These are phyloP conservation scores for Tinamus guttatus DNA, from an alignment of 2,113 vertebrate genomes.

Conservation along the genomic window DNA sequence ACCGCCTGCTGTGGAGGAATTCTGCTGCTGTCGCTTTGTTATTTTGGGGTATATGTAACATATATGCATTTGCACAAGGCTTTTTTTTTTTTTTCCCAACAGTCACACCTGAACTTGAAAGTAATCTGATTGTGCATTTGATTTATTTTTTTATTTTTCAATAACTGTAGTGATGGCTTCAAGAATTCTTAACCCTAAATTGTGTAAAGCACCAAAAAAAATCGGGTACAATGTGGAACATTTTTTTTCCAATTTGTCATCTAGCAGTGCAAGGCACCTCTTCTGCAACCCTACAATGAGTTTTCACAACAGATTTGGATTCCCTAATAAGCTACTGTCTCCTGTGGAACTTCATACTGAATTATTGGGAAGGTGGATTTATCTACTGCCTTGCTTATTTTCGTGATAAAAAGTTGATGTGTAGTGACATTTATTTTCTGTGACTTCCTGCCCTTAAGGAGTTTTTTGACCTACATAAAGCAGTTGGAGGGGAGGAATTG, in stretches of 20 bases:
- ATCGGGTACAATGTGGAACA: rapidly evolving
- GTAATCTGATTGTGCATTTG: not conserved
- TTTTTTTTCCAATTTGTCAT: not conserved
- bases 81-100: not conserved
- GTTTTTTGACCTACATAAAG: slow-evolving; percentile 71
- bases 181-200: not conserved
- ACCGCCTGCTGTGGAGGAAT: not conserved
- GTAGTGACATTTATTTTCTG: slow-evolving; percentile 72
- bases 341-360: not conserved
- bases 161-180: not conserved
- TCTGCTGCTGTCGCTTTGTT: not conserved
- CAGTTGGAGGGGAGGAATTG: slow-evolving; percentile 31
- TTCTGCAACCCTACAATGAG: not conserved
- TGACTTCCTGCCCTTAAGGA: slow-evolving; percentile 66
- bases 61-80: not conserved
- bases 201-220: not conserved
- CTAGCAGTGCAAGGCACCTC: not conserved
- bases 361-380: slow-evolving; percentile 39
- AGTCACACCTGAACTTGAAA: not conserved
- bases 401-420: slow-evolving; percentile 58
- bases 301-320: not conserved
- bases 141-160: not conserved
- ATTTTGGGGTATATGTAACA: not conserved
- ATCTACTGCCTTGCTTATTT: slow-evolving; percentile 52
- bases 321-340: not conserved